Percentiles rank a stretch among this genome's conserved stretches.
phyloP scores from a whole-genome alignment of 2,797 vertebrate genomes.

The Uromys caudimaculatus region DNA sequence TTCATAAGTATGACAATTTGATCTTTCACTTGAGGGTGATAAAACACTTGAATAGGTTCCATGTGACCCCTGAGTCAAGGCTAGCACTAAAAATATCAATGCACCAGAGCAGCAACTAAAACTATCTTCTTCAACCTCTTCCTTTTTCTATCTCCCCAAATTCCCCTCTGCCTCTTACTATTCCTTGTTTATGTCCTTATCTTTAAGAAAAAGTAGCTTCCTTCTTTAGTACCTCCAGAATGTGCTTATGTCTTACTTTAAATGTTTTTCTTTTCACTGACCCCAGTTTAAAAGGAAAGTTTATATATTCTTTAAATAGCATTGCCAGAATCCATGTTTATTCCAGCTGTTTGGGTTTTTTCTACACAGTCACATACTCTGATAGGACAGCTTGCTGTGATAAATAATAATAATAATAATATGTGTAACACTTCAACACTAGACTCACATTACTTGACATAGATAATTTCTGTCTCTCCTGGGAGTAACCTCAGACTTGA shows the following conservation, averaged over 20 bases:
- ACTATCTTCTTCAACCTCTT: background rate
- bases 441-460: background rate
- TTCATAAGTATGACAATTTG: background rate
- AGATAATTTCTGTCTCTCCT: background rate
- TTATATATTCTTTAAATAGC: constrained; percentile 2
- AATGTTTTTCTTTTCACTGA: background rate
- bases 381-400: background rate
- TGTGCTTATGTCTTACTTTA: background rate
- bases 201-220: background rate
- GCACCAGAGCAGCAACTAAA: background rate
- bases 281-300: background rate
- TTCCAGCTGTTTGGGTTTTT: background rate
- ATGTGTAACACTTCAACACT: background rate
- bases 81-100: background rate
- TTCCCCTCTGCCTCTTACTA: background rate
- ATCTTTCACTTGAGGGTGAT: background rate
- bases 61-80: too few relatives aligned
- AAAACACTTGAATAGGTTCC: background rate
- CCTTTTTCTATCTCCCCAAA: too few relatives aligned
- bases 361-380: background rate
- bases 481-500: background rate
- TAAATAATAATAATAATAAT: background rate
- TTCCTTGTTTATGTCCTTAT: background rate
- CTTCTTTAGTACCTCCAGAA: background rate
- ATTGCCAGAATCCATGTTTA: background rate